Evolutionary conservation across 2,888 invertebrate genomes (phyloP), one percentile per base, ranked within the genome.

Genomic region (Drosophila limbata): DNA sequence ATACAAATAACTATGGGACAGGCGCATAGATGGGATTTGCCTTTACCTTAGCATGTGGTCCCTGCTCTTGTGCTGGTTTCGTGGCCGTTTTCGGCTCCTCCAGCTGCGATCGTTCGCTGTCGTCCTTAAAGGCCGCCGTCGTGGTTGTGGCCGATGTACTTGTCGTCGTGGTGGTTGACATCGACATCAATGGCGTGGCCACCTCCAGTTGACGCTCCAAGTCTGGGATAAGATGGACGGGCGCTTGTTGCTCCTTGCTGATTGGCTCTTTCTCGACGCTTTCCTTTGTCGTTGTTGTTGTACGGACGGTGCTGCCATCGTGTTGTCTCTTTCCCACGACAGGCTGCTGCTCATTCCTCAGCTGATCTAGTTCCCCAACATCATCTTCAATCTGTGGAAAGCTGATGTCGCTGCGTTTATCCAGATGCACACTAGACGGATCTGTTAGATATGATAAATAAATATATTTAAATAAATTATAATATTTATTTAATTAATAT

Each of bases 311-410:
- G 67, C 61, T 72, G 15, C 79, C 87, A 15, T 73, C 75, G 11
- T 83, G 79, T 77, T 62, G 87, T 11, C 69, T 63, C 64, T 78
- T 88, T 56, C 35, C 52, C 25, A 76, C 42, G 5, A 37, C 59
- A 0, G 71, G 17, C 21, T 73, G 17, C 17, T 71, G 79, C 3
- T 71, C 73, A 19, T 64, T 68, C 3, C 85, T 55, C 61, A 86
- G 42, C 55, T 93, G 93, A 82, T 94, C 93, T 76, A 94, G 88
- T 80, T 94, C 94, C 61, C 91, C 90, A 4, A 94, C 94, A 84
- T 93, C 94, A 60, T 93, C 92, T 77, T 94, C 94, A 84, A 93
- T 91, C 79, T 93, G 90, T 53, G 81, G 79, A 42, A 85, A 78
- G 5, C 10, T 52, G 2, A 17, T 33, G 42, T 81, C 75, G 31